Conservation (phyloP, 1,140 invertebrate species). For the Eurosta solidaginis region DNA sequence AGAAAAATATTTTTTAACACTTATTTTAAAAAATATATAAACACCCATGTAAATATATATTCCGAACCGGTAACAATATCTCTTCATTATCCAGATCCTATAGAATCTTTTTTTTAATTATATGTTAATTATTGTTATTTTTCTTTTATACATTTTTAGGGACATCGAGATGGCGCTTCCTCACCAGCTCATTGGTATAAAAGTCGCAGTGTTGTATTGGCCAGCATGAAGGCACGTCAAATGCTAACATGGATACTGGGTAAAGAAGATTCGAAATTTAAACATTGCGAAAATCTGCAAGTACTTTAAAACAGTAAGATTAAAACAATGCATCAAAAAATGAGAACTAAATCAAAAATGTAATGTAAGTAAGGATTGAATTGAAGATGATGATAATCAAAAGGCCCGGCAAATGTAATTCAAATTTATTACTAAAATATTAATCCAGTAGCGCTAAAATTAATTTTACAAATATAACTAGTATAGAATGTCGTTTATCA, state of each 20-base stretch:
- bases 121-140: not conserved
- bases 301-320: slow-evolving; percentile 64
- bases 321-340: not conserved
- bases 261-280: slow-evolving; percentile 87
- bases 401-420: too few relatives aligned
- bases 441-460: too few relatives aligned
- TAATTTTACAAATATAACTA: not conserved
- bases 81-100: too few relatives aligned
- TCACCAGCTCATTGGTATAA: slow-evolving; percentile 79
- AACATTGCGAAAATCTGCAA: slow-evolving; percentile 87
- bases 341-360: not conserved
- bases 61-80: too few relatives aligned
- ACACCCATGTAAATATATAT: not conserved
- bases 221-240: slow-evolving; percentile 85
- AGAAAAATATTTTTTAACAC: too few relatives aligned
- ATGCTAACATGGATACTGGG: slow-evolving; percentile 89
- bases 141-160: slow-evolving; percentile 56
- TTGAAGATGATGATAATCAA: too few relatives aligned
- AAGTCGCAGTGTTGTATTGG: slow-evolving; percentile 77
- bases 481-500: not conserved
- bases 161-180: slow-evolving; percentile 61
- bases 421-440: too few relatives aligned
- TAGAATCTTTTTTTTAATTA: not conserved
- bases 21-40: not conserved
- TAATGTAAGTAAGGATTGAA: not conserved